Base-by-base conservation (phyloP, 2,797 vertebrate species). In the Allobates femoralis region DNA sequence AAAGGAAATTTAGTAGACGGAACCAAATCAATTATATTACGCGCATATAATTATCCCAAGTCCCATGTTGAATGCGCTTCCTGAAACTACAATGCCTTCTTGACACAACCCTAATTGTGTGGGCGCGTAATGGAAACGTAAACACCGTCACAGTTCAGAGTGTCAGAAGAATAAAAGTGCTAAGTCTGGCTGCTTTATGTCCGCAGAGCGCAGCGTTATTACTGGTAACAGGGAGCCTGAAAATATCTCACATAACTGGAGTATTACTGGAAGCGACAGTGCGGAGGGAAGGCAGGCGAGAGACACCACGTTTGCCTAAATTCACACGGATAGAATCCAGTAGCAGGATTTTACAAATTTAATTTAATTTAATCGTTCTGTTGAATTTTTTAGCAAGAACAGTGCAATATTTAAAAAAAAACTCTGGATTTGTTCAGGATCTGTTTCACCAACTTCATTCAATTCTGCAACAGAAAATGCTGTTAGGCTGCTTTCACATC, bases 31-130 rank as follows among this genome's bases (percentile, higher is more conserved):
- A 80, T 88, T 85, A 76, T 87, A 83, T 81, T 75, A 81, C 85
- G 82, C 83, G 67, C 85, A 85, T 81, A 88, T 81, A 85, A 88
- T 88, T 85, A 81, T 76, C 74, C 82, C 77, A 73, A 88, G 77
- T 80, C 80, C 86, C 83, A 81, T 88, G 86, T 67, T 88, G 76
- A 81, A 88, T 88, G 50, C 77, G 82, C 86, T 88, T 88, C 86
- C 86, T 85, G 82, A 85, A 76, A 88, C 77, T 58, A 88, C 86
- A 88, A 88, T 88, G 83, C 41, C 77, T 84, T 76, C 69, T 53
- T 79, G 82, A 87, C 82, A 87, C 86, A 80, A 79, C 76, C 86
- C 18, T 85, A 85, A 88, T 85, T 75, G 82, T 88, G 82, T 3
- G 28, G 78, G 32, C 8, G 51, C 14, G 83, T 51, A 84, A 62